Base-by-base conservation (phyloP, 2,888 invertebrate species). In the Argyra leucocephala region DNA sequence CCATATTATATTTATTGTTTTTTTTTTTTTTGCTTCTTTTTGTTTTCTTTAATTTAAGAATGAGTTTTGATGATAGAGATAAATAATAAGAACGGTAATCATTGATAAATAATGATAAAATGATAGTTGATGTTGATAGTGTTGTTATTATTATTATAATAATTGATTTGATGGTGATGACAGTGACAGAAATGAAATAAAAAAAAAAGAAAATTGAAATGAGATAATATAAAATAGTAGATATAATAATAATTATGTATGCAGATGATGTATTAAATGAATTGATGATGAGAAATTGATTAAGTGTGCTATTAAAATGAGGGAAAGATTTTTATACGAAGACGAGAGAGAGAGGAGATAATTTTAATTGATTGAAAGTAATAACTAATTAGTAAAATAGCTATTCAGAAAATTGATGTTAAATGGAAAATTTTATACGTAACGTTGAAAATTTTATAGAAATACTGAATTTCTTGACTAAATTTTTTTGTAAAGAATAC, bases 211-310 rank as follows among this genome's bases (percentile, higher is more conserved):
- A 18, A 48, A 15, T 48, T 3, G 48, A 48, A 5, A 48, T 15
- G 15, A 1, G 12, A 48, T 37, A 48, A 48, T 18, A 48, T 5
- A 48, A n/a, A 1, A 31, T 10, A 10, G 9, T 10, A 31, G 9
- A 1, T 12, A 31, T 10, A 7, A 9, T 12, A 48, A 48, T 48
- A 48, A 48, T 48, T 48, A 48, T 48, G n/a, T 48, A 48, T 48
- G 48, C 48, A 48, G 48, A 48, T 48, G 48, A 48, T 18, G 48
- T 48, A 48, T 48, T 48, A 12, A 48, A 48, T 48, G 48, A 48
- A 48, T 48, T 48, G 48, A 48, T 48, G 48, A 48, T 48, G 48
- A 48, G 48, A 48, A 48, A 48, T 48, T 48, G 48, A 48, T 48
- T 48, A 48, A 48, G 48, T 15, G 48, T 48, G 1, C 12, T 10